Conservation (phyloP, 2,888 invertebrate genomes). For the Heteromurus nitidus region DNA sequence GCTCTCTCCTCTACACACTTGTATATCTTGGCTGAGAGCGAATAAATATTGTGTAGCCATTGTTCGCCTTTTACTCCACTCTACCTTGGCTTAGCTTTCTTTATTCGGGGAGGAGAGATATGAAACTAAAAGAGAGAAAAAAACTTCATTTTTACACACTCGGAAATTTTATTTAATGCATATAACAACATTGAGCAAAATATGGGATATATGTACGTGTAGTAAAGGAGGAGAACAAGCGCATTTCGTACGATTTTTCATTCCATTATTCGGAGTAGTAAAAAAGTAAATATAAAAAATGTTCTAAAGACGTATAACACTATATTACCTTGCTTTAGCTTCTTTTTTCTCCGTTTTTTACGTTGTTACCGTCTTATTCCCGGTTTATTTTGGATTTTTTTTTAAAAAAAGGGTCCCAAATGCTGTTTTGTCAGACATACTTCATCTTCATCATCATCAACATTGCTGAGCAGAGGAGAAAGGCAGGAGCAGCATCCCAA, state of each 20-base stretch:
- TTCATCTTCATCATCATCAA: constrained; percentile 54
- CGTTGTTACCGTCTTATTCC: neutral
- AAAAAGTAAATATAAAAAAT: constrained; percentile 53
- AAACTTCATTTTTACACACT: constrained; percentile 47
- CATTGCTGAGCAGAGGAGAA: neutral
- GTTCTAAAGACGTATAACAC: too few species aligned
- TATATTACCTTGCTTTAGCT: neutral
- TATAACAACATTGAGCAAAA: constrained; percentile 26
- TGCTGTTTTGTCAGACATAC: constrained; percentile 43
- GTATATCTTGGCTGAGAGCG: too few species aligned
- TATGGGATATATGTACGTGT: too few species aligned
- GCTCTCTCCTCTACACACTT: too few species aligned
- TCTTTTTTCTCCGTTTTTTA: neutral
- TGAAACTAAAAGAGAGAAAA: neutral
- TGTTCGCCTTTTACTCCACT: constrained; percentile 43
- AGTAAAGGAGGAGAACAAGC: too few species aligned
- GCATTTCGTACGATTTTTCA: constrained; percentile 43
- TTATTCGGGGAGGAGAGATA: constrained; percentile 1
- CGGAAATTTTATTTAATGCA: constrained; percentile 52
- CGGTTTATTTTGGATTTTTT: constrained; percentile 30
- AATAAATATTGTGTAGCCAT: constrained; percentile 54
- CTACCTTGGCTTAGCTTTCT: constrained; percentile 9
- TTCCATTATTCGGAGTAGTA: constrained; percentile 49
- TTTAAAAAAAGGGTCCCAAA: constrained; percentile 33
- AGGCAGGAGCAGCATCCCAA: neutral